Evolutionary conservation across 2,113 vertebrate genomes (phyloP), one percentile per base, ranked within the genome.

Genomic region (Lepus timidus): DNA sequence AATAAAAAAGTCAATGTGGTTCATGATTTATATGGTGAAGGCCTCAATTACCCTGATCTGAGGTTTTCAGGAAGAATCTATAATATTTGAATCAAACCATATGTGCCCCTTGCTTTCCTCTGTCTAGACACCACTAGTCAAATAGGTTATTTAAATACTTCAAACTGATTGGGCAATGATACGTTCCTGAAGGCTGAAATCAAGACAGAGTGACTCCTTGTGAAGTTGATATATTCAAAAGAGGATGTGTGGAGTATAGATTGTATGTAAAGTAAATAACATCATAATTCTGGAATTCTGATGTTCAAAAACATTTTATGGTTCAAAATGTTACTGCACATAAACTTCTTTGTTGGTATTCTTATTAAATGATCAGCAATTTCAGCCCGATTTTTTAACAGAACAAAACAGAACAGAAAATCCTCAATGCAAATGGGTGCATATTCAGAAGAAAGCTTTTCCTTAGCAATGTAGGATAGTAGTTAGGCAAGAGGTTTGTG

Each of bases 321-420:
- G 22, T 67, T n/a, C 36, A 90, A 51, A 65, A 31, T 80, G 31
- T 36, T 87, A 79, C 33, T 74, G 84, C 4, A 79, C 65, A 25
- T 78, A 36, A 80, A 75, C 22, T 93, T 51, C 71, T 87, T 79
- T 73, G 22, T 10, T 85, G 31, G 3, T 10, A 74, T 3, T 87
- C 5, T 22, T 73, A 88, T 55, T 73, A 94, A 92, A 64, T 31
- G 70, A 85, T 58, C 49, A 93, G 25, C n/a, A 78, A 44, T 78
- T 52, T 87, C 22, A 7, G 4, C 5, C 6, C 64, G 10, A 70
- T 16, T 84, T 62, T 55, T 27, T 16, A 81, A 3, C 4, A 65
- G 9, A 86, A 91, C 55, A 70, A n/a, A 76, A 94, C 4, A 65
- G 9, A 89, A 91, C 55, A 70, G n/a, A 76, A 94, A 88, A 95